A percentile compares a stretch with the other conserved stretches of the same genome.
phyloP scores from a whole-genome alignment of 2,888 invertebrate genomes.

The Andrena trimmerana region DNA sequence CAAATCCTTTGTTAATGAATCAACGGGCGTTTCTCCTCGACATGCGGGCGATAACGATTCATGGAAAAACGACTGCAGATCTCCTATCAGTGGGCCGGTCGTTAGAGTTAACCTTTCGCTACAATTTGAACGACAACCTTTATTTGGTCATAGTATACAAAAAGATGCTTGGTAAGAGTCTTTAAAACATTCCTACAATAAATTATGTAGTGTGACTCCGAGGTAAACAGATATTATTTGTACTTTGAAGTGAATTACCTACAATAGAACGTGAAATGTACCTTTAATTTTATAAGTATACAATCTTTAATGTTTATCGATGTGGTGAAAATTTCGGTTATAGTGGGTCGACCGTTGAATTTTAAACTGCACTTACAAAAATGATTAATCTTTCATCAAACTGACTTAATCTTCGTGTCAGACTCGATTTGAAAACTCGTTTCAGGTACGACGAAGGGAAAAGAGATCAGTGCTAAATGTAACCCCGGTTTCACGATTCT shows the following conservation, averaged over 20 bases:
- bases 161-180: too few species aligned
- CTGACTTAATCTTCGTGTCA: neutral
- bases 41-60: neutral
- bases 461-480: slow-evolving; percentile 26
- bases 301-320: too few species aligned
- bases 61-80: neutral
- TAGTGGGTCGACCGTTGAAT: neutral
- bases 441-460: neutral
- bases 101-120: neutral
- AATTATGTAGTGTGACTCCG: too few species aligned
- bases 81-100: neutral
- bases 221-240: too few species aligned
- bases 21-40: neutral
- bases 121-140: neutral
- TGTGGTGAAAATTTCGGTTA: too few species aligned
- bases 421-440: neutral
- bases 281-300: too few species aligned
- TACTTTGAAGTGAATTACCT: too few species aligned
- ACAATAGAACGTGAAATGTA: too few species aligned
- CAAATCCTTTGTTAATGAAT: slow-evolving; percentile 1
- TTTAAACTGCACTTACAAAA: neutral
- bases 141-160: too few species aligned
- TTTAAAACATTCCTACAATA: too few species aligned
- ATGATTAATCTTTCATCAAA: neutral
- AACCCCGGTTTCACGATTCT: slow-evolving; percentile 31